Conservation (phyloP, 2,797 vertebrate genomes). For the Corythornis leucogaster region DNA sequence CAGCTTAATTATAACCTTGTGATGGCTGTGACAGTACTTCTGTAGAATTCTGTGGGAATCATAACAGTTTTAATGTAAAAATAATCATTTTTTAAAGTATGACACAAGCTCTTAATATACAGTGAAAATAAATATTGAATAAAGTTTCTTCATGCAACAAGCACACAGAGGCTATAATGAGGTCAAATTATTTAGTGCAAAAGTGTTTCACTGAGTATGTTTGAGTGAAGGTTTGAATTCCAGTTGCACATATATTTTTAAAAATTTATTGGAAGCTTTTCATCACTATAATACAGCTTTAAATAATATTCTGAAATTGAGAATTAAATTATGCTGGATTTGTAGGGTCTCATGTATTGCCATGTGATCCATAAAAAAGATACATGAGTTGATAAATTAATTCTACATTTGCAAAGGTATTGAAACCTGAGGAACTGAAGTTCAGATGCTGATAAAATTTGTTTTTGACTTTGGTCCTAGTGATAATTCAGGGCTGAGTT, state of each 20-base stretch:
- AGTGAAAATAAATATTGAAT: slow-evolving; percentile 3
- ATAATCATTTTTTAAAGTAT: background rate
- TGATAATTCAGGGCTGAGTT: background rate
- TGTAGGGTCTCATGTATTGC: background rate
- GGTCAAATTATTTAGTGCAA: background rate
- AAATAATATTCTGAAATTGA: background rate
- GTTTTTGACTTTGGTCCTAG: background rate
- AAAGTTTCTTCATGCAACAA: background rate
- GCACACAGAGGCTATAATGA: background rate
- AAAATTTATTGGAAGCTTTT: background rate
- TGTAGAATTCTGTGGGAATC: background rate
- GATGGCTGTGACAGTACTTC: background rate
- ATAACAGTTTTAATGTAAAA: background rate
- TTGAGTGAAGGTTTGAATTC: background rate
- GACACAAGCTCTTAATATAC: background rate
- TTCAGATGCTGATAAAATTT: background rate
- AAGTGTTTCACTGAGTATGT: background rate
- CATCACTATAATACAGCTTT: background rate
- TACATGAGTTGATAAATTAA: background rate
- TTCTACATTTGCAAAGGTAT: background rate
- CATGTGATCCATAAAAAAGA: background rate
- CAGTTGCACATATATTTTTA: background rate
- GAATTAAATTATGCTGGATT: background rate
- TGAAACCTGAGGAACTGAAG: background rate
- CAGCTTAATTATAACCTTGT: background rate